Conservation (phyloP, 1,140 invertebrate genomes). For the Acromyrmex charruanus region DNA sequence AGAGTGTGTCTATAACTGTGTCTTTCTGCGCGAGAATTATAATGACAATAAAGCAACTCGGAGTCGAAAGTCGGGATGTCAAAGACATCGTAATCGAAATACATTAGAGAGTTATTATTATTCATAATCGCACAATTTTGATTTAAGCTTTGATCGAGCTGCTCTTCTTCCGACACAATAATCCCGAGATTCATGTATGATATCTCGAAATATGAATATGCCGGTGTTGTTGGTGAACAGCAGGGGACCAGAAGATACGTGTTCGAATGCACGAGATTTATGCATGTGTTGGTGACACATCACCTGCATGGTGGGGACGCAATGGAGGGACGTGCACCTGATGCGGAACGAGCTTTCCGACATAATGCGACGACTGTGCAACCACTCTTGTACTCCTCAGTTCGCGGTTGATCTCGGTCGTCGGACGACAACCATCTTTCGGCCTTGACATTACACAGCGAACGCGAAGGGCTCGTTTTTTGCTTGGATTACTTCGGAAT, state of each 20-base stretch:
- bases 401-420: constrained; percentile 64
- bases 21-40: neutral
- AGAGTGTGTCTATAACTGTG: neutral
- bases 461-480: constrained; percentile 20
- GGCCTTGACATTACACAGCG: constrained; percentile 51
- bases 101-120: neutral
- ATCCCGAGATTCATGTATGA: constrained; percentile 44
- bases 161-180: constrained; percentile 20
- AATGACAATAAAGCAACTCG: neutral
- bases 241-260: neutral
- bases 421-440: constrained; percentile 23
- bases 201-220: neutral
- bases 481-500: neutral
- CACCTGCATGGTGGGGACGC: constrained; percentile 48
- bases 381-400: constrained; percentile 59
- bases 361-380: constrained; percentile 34
- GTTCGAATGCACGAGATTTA: constrained; percentile 35
- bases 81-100: neutral
- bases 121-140: constrained; percentile 31
- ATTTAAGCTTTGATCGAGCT: constrained; percentile 26
- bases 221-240: neutral
- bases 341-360: constrained; percentile 59
- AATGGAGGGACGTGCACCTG: constrained; percentile 66
- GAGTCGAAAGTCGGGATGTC: neutral
- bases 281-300: constrained; percentile 47